Evolutionary conservation across 2,113 vertebrate genomes (phyloP).

Genomic region (Periophthalmodon schlosseri): DNA sequence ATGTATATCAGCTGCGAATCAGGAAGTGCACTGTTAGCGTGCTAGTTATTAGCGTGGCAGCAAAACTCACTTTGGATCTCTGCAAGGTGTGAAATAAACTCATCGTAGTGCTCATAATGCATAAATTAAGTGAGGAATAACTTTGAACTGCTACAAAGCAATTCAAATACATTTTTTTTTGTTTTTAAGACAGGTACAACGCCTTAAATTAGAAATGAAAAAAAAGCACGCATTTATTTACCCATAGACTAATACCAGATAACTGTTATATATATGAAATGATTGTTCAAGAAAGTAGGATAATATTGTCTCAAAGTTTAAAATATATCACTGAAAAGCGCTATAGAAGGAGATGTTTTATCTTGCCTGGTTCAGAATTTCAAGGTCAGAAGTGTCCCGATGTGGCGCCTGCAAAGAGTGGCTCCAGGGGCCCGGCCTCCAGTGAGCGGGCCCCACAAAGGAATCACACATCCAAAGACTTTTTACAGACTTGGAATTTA

Average conservation of each 20-base stretch:
- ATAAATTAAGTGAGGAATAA: too few species aligned
- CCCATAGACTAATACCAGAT: background rate
- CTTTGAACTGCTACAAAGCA: too few species aligned
- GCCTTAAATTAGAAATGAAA: too few species aligned
- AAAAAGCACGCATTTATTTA: too few species aligned
- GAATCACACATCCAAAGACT: slow-evolving; percentile 65
- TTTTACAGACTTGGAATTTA: slow-evolving; percentile 49
- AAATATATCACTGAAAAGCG: background rate
- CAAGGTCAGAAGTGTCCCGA: slow-evolving; percentile 56
- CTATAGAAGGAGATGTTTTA: background rate
- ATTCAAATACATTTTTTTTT: too few species aligned
- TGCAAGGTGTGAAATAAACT: too few species aligned
- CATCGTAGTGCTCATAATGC: too few species aligned
- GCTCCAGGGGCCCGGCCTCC: slow-evolving; percentile 42
- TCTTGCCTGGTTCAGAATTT: slow-evolving; percentile 18
- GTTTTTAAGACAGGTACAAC: too few species aligned
- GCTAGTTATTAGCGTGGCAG: too few species aligned
- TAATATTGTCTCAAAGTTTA: background rate
- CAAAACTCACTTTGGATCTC: too few species aligned
- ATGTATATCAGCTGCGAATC: too few species aligned
- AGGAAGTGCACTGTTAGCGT: too few species aligned
- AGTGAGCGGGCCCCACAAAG: slow-evolving; percentile 60
- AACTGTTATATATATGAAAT: background rate
- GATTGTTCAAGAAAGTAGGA: background rate
- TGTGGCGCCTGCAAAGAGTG: slow-evolving; percentile 27